These are phyloP conservation scores for Zosterops hypoxanthus DNA, from an alignment of 2,113 vertebrate genomes.

Conservation along the genomic window DNA sequence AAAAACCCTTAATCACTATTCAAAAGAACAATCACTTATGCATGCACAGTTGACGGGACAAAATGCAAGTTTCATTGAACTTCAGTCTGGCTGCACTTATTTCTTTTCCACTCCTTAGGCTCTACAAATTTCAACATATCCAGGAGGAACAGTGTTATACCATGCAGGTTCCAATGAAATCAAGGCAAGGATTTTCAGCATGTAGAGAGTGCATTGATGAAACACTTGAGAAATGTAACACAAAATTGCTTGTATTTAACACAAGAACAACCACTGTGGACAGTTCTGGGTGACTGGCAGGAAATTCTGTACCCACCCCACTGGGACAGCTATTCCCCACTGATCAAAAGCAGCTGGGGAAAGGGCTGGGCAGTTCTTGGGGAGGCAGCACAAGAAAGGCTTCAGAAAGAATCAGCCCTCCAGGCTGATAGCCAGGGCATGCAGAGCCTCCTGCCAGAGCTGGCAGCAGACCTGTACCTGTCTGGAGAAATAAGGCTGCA, in stretches of 20 bases:
- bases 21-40: not conserved
- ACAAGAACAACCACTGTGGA: rapidly evolving
- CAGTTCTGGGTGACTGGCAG: not conserved
- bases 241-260: not conserved
- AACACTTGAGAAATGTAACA: not conserved
- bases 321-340: not conserved
- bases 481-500: not conserved
- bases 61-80: not conserved
- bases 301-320: not conserved
- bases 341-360: not conserved
- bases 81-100: not conserved
- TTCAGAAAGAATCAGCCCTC: not conserved
- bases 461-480: not conserved
- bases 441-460: rapidly evolving
- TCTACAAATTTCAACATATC: not conserved
- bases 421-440: rapidly evolving
- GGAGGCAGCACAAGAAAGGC: rapidly evolving
- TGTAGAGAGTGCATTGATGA: not conserved
- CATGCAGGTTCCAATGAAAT: not conserved
- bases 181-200: not conserved
- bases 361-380: not conserved
- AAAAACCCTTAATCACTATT: not conserved
- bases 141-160: not conserved
- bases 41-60: not conserved
- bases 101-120: not conserved